phyloP scores from a whole-genome alignment of 1,140 invertebrate genomes.

The Homalodisca vitripennis region DNA sequence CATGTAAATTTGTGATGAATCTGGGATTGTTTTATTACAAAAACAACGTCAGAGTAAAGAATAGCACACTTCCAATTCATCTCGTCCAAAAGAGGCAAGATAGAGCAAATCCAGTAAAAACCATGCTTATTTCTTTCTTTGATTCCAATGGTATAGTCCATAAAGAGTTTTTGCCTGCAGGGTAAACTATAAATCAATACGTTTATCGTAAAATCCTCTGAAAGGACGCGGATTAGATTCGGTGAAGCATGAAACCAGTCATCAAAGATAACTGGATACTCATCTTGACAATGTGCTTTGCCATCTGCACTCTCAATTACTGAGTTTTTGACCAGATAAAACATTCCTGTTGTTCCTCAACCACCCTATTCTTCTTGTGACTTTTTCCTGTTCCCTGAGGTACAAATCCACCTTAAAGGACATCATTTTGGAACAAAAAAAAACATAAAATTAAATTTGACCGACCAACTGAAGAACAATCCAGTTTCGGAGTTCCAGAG shows the following conservation, averaged over 20 bases:
- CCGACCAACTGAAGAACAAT: neutral
- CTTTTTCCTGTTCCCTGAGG: neutral
- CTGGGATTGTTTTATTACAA: neutral
- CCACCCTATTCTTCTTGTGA: neutral
- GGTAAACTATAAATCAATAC: neutral
- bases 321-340: neutral
- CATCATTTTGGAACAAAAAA: neutral
- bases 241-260: neutral
- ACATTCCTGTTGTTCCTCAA: neutral
- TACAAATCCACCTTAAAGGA: neutral
- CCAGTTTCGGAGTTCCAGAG: neutral
- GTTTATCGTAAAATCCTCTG: neutral
- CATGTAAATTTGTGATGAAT: no score
- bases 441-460: conserved; percentile 3
- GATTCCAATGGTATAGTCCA: neutral
- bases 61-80: conserved; percentile 8
- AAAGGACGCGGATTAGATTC: neutral
- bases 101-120: neutral
- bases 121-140: conserved; percentile 5
- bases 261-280: neutral
- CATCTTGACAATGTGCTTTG: neutral
- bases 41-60: neutral
- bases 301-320: neutral
- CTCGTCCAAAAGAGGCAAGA: neutral
- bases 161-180: conserved; percentile 14